phyloP scores from a whole-genome alignment of 2,797 vertebrate genomes.

The Sebastolobus alascanus region DNA sequence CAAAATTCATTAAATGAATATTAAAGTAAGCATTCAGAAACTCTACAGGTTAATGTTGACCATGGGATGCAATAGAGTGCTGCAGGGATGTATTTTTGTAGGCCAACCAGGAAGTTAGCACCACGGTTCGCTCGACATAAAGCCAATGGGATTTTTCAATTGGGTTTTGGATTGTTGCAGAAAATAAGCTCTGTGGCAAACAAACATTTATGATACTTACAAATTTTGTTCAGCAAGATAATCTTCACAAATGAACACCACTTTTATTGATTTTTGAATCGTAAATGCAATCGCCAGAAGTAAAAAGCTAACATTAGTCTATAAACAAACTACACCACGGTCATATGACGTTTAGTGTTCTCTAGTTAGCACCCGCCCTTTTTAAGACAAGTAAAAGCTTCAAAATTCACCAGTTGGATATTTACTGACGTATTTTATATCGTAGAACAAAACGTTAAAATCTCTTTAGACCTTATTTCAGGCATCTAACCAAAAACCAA shows the following conservation, averaged over 20 bases:
- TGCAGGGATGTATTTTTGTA: neutral
- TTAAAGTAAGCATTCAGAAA: conserved; percentile 6
- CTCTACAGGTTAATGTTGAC: conserved; percentile 2
- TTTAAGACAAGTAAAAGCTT: too few relatives aligned
- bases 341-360: too few relatives aligned
- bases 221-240: neutral
- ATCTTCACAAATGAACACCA: neutral
- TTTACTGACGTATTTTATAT: too few relatives aligned
- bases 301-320: too few relatives aligned
- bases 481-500: neutral
- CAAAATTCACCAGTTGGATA: too few relatives aligned
- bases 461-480: neutral
- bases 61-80: neutral
- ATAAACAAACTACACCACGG: too few relatives aligned
- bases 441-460: too few relatives aligned
- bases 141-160: neutral
- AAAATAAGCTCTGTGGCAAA: neutral
- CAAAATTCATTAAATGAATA: neutral
- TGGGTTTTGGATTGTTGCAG: neutral
- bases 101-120: neutral
- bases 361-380: too few relatives aligned
- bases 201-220: too few relatives aligned
- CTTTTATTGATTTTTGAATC: neutral
- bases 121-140: accelerated
- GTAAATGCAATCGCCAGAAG: too few relatives aligned